These are phyloP conservation scores for Sarcoramphus papa DNA, from an alignment of 2,797 vertebrate species.

Conservation along the genomic window DNA sequence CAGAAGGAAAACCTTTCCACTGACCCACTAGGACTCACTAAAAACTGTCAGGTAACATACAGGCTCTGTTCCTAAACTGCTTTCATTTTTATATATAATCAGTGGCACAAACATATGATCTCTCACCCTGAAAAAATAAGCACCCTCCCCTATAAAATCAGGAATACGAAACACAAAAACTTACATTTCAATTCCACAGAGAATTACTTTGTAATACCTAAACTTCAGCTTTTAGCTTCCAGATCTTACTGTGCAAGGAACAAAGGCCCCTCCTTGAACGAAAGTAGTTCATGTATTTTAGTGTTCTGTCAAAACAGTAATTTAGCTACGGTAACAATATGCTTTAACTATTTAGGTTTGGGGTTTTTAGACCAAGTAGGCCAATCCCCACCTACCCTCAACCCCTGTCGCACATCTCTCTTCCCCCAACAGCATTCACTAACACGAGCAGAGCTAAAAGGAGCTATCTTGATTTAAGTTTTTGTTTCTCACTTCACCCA, in stretches of 20 bases:
- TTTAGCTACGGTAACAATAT: not conserved
- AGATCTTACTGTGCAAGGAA: not conserved
- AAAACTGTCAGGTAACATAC: not conserved
- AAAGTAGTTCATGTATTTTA: not conserved
- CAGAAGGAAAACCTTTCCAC: not conserved
- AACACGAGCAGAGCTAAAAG: not conserved
- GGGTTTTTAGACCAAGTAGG: not conserved
- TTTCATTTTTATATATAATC: not conserved
- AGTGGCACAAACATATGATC: not conserved
- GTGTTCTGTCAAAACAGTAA: not conserved
- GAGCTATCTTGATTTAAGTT: not conserved
- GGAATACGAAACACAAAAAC: not conserved
- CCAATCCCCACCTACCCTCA: not conserved
- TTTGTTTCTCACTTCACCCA: not conserved
- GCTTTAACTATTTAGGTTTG: constrained; percentile 1
- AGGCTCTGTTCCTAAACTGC: not conserved
- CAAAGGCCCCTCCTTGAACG: not conserved
- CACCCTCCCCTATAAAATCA: not conserved
- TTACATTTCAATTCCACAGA: not conserved
- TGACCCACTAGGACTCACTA: not conserved
- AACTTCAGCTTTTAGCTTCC: not conserved
- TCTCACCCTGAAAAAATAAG: not conserved
- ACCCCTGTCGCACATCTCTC: not conserved
- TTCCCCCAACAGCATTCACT: not conserved
- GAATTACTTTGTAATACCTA: not conserved